phyloP scores from a whole-genome alignment of 2,888 invertebrate genomes.

The Apodemia zela region DNA sequence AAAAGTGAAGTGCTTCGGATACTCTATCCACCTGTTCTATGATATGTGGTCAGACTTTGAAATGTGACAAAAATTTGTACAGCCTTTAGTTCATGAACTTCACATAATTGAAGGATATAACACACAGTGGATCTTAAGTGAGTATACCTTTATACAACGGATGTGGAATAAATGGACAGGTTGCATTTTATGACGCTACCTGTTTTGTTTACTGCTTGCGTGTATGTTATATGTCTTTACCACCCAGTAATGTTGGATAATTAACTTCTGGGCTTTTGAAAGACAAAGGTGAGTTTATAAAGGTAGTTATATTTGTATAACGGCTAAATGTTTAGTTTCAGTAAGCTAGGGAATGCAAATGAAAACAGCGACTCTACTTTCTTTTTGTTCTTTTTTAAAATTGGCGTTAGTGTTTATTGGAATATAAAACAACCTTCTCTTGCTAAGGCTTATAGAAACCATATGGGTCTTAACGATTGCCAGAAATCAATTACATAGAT shows the following conservation, averaged over 20 bases:
- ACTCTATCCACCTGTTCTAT: constrained; percentile 7
- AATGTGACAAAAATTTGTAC: constrained; percentile 5
- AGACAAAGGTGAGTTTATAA: background rate
- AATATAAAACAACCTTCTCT: no score
- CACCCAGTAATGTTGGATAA: constrained; percentile 25
- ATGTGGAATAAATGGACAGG: constrained; percentile 75
- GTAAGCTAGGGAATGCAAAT: background rate
- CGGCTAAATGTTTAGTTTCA: background rate
- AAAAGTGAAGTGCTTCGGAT: background rate
- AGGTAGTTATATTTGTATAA: background rate
- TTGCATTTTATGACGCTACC: constrained; percentile 70
- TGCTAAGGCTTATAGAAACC: no score
- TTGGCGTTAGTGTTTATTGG: no score
- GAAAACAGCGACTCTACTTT: background rate
- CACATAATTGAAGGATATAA: background rate
- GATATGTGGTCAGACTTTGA: background rate
- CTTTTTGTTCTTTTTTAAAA: no score
- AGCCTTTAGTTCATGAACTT: constrained; percentile 9
- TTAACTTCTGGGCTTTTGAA: constrained; percentile 11
- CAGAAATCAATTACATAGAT: no score
- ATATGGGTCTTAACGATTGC: no score
- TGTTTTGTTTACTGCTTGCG: constrained; percentile 62
- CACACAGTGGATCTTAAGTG: constrained; percentile 28
- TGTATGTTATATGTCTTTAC: constrained; percentile 23
- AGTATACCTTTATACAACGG: constrained; percentile 47